Conservation (phyloP, 2,113 vertebrate species). For the Cyprinodon tularosa region DNA sequence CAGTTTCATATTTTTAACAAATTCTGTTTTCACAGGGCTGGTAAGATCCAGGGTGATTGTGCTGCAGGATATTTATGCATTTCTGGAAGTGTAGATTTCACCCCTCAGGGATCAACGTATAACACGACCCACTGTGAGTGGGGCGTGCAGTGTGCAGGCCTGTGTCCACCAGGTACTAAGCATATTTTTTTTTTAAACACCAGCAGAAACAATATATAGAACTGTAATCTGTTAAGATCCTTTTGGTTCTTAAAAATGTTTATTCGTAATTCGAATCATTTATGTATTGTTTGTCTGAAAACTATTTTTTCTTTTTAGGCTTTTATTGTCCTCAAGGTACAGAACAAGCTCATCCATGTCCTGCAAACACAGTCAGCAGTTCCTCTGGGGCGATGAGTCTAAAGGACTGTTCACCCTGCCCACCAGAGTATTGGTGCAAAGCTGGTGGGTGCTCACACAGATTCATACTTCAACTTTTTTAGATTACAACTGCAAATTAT, state of each 20-base stretch:
- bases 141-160: conserved; percentile 82
- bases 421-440: conserved; percentile 85
- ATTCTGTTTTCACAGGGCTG: conserved; percentile 71
- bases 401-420: conserved; percentile 87
- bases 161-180: conserved; percentile 86
- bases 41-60: conserved; percentile 84
- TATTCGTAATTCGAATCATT: neutral
- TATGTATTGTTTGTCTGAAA: neutral
- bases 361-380: conserved; percentile 80
- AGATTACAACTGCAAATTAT: neutral
- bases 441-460: conserved; percentile 71
- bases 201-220: neutral
- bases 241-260: neutral
- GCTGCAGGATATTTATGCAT: conserved; percentile 88
- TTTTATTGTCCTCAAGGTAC: conserved; percentile 88
- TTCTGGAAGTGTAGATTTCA: conserved; percentile 83
- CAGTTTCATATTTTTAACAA: neutral
- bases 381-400: conserved; percentile 76
- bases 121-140: conserved; percentile 75
- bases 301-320: conserved; percentile 71
- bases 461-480: conserved; percentile 8
- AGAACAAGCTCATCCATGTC: conserved; percentile 78
- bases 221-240: neutral
- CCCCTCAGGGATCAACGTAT: conserved; percentile 59
- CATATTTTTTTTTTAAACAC: neutral